Conservation (phyloP, 92 coral and sea anemone species). For the Porites rus region DNA sequence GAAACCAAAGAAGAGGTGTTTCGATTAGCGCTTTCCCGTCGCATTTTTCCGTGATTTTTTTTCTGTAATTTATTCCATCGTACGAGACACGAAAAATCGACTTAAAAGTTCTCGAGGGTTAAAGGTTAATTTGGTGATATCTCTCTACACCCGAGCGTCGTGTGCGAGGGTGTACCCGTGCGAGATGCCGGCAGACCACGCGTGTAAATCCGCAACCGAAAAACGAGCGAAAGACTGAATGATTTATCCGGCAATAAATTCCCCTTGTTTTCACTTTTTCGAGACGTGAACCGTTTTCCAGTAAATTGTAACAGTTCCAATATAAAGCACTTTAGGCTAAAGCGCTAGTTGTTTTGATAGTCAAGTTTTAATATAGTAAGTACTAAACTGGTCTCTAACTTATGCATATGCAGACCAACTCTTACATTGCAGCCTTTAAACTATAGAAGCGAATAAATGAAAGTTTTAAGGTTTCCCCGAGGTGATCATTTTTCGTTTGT, state of each 20-base stretch:
- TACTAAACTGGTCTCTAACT: neutral
- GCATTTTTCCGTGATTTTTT: neutral
- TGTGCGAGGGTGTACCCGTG: neutral
- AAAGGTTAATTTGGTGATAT: neutral
- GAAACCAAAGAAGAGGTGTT: neutral
- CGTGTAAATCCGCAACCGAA: neutral
- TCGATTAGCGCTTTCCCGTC: neutral
- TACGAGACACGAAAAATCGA: neutral
- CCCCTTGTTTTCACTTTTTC: neutral
- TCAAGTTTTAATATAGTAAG: neutral
- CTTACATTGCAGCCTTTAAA: neutral
- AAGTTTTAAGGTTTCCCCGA: neutral
- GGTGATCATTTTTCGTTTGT: too few species aligned
- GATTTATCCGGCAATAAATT: neutral
- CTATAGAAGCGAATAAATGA: neutral
- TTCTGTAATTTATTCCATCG: neutral
- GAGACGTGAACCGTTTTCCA: neutral
- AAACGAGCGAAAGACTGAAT: neutral
- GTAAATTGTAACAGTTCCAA: neutral
- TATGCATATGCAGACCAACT: neutral
- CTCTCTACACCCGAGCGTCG: conserved; percentile 20
- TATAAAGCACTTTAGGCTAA: too few species aligned
- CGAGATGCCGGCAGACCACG: neutral
- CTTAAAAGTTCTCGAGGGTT: neutral
- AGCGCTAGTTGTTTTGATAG: neutral